Conservation (phyloP, 2,888 invertebrate species). For the Phlogophora meticulosa region DNA sequence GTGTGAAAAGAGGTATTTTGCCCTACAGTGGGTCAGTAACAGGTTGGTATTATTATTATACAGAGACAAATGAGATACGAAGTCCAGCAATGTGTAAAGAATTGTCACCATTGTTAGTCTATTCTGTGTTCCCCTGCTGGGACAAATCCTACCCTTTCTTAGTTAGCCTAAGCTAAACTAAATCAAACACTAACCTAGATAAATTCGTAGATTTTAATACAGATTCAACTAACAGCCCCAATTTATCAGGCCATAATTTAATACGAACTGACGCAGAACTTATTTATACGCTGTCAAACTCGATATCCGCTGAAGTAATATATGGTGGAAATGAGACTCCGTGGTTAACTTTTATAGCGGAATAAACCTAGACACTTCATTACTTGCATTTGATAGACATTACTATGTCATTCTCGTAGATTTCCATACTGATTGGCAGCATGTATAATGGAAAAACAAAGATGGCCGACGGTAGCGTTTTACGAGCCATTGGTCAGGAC, state of each 20-base stretch:
- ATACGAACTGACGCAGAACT: neutral
- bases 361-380: constrained; percentile 37
- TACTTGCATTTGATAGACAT: constrained; percentile 7
- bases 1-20: too few species aligned
- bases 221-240: neutral
- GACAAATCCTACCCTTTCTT: neutral
- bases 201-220: neutral
- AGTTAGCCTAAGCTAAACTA: neutral
- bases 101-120: too few species aligned
- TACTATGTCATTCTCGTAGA: constrained; percentile 17
- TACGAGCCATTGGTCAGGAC: neutral
- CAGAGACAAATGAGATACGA: too few species aligned
- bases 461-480: neutral
- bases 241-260: constrained; percentile 5
- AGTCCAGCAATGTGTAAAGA: too few species aligned
- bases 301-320: constrained; percentile 11
- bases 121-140: neutral
- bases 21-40: too few species aligned
- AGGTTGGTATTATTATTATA: too few species aligned
- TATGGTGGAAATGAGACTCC: constrained; percentile 5
- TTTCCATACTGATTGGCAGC: constrained; percentile 35
- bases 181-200: neutral
- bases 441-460: neutral
- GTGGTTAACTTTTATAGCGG: constrained; percentile 2
- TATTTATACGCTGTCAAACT: constrained; percentile 22